These are phyloP conservation scores for Ormyrus labotus DNA, from an alignment of 2,888 invertebrate species.

Conservation along the genomic window DNA sequence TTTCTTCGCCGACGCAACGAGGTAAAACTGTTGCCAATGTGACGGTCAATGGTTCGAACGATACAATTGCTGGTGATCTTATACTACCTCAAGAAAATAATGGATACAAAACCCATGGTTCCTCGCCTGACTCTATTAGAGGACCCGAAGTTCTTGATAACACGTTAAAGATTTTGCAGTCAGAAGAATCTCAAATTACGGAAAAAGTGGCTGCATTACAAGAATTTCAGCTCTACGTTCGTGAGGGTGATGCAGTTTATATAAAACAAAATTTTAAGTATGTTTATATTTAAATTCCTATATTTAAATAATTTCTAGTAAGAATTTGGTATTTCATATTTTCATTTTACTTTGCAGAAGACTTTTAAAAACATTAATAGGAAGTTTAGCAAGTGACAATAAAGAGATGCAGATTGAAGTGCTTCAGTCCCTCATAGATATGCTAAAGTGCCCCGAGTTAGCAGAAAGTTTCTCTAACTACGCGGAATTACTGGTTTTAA, in stretches of 20 bases:
- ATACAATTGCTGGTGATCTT: conserved; percentile 72
- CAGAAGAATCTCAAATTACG: conserved; percentile 63
- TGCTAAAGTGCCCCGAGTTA: conserved; percentile 87
- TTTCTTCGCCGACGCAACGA: conserved; percentile 75
- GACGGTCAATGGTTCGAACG: conserved; percentile 72
- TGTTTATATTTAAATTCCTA: conserved; percentile 31
- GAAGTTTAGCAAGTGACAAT: conserved; percentile 81
- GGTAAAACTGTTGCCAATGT: conserved; percentile 68
- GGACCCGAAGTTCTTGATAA: conserved; percentile 72
- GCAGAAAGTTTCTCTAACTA: conserved; percentile 90
- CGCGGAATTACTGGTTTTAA: conserved; percentile 92
- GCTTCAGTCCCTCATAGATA: conserved; percentile 88
- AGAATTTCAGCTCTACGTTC: conserved; percentile 72
- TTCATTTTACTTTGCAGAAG: conserved; percentile 66
- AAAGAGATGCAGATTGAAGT: conserved; percentile 86
- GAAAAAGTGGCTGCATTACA: conserved; percentile 70
- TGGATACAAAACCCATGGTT: conserved; percentile 72
- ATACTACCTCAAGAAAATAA: conserved; percentile 74
- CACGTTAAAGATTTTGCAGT: conserved; percentile 69
- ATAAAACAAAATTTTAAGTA: conserved; percentile 73
- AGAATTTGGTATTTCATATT: background rate
- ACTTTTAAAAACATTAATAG: conserved; percentile 85
- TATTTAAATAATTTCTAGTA: background rate
- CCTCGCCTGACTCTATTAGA: conserved; percentile 68
- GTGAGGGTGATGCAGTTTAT: conserved; percentile 70